Evolutionary conservation across 2,797 vertebrate species (phyloP).

Genomic region (Pseudocheirus occidentalis): DNA sequence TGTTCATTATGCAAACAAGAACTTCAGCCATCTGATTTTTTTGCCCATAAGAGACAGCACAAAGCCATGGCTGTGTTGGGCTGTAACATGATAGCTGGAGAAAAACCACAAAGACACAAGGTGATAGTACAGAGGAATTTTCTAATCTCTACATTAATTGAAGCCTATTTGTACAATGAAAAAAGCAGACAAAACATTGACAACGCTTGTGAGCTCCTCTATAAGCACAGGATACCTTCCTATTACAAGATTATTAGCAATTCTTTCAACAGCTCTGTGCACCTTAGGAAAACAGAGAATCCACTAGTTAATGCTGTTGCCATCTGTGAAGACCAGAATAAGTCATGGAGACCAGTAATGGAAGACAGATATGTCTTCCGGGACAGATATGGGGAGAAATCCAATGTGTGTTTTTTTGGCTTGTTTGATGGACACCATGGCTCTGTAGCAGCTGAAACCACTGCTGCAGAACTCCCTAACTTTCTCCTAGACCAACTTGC

Average conservation of each 20-base stretch:
- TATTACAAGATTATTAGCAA: conserved; percentile 26
- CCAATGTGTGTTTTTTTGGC: conserved; percentile 80
- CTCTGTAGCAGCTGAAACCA: conserved; percentile 73
- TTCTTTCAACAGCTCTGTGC: conserved; percentile 6
- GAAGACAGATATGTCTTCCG: conserved; percentile 77
- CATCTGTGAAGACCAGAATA: conserved; percentile 82
- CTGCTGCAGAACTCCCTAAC: conserved; percentile 81
- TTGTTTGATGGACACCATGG: conserved; percentile 80
- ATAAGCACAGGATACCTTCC: conserved; percentile 42
- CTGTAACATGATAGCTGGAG: not conserved
- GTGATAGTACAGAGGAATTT: conserved; percentile 58
- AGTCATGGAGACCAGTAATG: conserved; percentile 75
- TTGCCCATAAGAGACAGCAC: conserved; percentile 79
- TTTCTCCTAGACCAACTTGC: conserved; percentile 83
- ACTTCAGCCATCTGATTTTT: conserved; percentile 24
- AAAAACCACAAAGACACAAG: not conserved
- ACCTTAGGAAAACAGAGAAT: conserved; percentile 56
- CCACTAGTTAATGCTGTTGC: conserved; percentile 79
- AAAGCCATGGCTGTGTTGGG: conserved; percentile 70
- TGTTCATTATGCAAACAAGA: conserved; percentile 77
- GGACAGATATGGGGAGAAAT: conserved; percentile 78
- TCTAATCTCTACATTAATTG: conserved; percentile 69
- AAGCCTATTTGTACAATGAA: conserved; percentile 66
- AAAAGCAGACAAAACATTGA: conserved; percentile 67
- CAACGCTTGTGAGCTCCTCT: conserved; percentile 77